Conservation (phyloP, 2,888 invertebrate species). For the Agrilus cyanescens region DNA sequence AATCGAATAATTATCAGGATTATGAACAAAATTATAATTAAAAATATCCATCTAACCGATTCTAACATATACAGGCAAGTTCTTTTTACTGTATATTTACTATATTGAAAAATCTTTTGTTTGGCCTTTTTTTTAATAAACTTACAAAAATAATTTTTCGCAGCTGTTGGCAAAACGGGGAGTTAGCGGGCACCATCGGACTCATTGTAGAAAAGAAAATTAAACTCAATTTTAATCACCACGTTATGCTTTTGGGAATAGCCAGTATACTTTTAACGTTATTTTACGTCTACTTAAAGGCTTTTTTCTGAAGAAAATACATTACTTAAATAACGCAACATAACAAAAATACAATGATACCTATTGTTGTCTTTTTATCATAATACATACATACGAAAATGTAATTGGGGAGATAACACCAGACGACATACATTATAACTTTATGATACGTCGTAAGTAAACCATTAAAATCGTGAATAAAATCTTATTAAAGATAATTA, state of each 20-base stretch:
- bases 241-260: conserved; percentile 36
- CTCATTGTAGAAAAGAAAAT: conserved; percentile 41
- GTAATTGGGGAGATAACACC: no score
- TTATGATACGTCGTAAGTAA: no score
- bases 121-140: background rate
- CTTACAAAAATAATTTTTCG: conserved; percentile 14
- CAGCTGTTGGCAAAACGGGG: conserved; percentile 55
- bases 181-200: conserved; percentile 48
- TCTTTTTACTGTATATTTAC: background rate
- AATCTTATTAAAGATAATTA: no score
- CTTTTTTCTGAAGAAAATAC: conserved; percentile 34
- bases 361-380: no score
- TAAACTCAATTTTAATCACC: conserved; percentile 36
- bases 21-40: conserved; percentile 45
- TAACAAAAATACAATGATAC: no score
- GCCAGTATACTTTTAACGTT: conserved; percentile 33
- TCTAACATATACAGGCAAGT: conserved; percentile 47
- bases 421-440: no score
- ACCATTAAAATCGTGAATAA: no score
- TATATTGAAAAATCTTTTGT: no score
- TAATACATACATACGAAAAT: no score
- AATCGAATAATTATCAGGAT: conserved; percentile 46
- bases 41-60: conserved; percentile 40
- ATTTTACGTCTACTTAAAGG: conserved; percentile 34
- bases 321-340: conserved; percentile 14